Evolutionary conservation across 2,888 invertebrate species (phyloP).

Genomic region (Cheilosia vernalis): DNA sequence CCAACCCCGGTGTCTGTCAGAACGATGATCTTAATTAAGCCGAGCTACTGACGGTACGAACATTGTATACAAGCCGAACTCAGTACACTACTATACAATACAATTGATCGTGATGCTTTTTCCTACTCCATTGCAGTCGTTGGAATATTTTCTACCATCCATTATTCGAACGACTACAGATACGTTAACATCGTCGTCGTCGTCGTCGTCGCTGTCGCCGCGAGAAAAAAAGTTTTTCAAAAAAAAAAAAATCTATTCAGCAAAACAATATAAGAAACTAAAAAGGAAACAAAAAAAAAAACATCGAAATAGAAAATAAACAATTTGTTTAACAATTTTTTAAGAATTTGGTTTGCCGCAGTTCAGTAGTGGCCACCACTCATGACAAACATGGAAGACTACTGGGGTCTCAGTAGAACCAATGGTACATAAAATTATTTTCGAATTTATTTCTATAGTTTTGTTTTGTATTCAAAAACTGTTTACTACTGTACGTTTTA

Average conservation of each 20-base stretch:
- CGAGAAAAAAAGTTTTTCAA: slow-evolving; percentile 56
- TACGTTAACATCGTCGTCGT: slow-evolving; percentile 70
- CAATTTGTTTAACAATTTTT: slow-evolving; percentile 48
- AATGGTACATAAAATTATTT: slow-evolving; percentile 79
- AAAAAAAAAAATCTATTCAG: slow-evolving; percentile 58
- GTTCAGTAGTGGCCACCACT: slow-evolving; percentile 76
- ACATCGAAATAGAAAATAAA: slow-evolving; percentile 9
- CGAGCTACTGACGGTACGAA: slow-evolving; percentile 54
- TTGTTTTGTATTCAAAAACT: slow-evolving; percentile 36
- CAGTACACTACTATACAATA: slow-evolving; percentile 63
- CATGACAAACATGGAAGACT: slow-evolving; percentile 80
- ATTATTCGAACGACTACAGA: slow-evolving; percentile 75
- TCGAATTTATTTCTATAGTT: slow-evolving; percentile 34
- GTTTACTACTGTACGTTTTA: slow-evolving; percentile 40
- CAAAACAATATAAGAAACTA: slow-evolving; percentile 50
- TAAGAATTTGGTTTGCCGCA: slow-evolving; percentile 66
- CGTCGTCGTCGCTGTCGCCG: slow-evolving; percentile 56
- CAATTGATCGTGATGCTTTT: slow-evolving; percentile 70
- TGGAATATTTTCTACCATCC: slow-evolving; percentile 60
- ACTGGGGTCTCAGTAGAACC: slow-evolving; percentile 83
- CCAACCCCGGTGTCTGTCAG: slow-evolving; percentile 72
- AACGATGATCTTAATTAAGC: slow-evolving; percentile 75
- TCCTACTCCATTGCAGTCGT: slow-evolving; percentile 69
- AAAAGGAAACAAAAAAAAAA: slow-evolving; percentile 50
- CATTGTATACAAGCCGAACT: slow-evolving; percentile 67